Evolutionary conservation across 92 coral and sea anemone species (phyloP).

Genomic region (Heteractis magnifica): DNA sequence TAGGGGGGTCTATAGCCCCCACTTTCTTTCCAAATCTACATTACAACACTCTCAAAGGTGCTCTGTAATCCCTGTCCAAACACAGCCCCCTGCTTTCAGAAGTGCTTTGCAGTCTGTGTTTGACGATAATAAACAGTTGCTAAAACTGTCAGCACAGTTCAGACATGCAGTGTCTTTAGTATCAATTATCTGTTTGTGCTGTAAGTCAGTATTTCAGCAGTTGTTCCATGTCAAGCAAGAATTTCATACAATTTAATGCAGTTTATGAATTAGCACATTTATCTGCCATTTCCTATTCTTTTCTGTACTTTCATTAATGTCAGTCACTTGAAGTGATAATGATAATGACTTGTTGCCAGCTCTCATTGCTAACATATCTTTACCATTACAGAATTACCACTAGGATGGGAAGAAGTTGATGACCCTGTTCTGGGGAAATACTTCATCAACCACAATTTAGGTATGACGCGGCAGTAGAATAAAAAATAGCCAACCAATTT

Average conservation of each 20-base stretch:
- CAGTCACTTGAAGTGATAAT: background rate
- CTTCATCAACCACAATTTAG: slow-evolving; percentile 88
- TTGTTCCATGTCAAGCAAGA: background rate
- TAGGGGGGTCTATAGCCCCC: too few relatives aligned
- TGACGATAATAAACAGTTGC: too few relatives aligned
- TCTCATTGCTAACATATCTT: slow-evolving; percentile 4
- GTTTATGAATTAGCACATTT: background rate
- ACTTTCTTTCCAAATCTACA: too few relatives aligned
- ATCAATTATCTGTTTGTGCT: too few relatives aligned
- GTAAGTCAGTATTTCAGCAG: too few relatives aligned
- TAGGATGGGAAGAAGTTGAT: slow-evolving; percentile 97
- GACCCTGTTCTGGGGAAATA: slow-evolving; percentile 80
- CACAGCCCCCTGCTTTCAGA: too few relatives aligned
- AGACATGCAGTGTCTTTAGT: too few relatives aligned
- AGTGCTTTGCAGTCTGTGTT: too few relatives aligned
- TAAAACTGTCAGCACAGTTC: too few relatives aligned
- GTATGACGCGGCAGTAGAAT: slow-evolving; percentile 24
- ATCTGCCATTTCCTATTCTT: slow-evolving; percentile 8
- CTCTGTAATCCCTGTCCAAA: too few relatives aligned
- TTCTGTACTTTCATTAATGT: background rate
- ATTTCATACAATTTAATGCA: background rate
- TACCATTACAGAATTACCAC: slow-evolving; percentile 74
- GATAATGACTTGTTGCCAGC: background rate
- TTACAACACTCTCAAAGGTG: too few relatives aligned
- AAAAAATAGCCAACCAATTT: background rate